Percentiles rank a stretch among this genome's conserved stretches.
These are phyloP conservation scores for Phalacrocorax pelagicus DNA, from an alignment of 2,113 vertebrate species.

Conservation along the genomic window DNA sequence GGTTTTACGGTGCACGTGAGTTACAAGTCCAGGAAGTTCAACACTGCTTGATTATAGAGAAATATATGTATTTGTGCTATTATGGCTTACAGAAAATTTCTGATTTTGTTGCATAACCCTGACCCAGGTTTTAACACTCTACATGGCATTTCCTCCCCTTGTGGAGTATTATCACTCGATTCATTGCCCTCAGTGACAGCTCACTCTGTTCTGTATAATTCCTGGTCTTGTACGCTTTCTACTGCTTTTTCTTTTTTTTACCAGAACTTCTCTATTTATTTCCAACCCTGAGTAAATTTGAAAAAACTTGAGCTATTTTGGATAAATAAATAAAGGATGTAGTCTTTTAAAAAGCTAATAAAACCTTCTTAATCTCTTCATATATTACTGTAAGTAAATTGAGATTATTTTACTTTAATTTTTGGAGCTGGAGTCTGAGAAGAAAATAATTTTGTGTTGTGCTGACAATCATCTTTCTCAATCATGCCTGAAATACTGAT, in stretches of 20 bases:
- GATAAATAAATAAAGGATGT: neutral
- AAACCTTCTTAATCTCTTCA: neutral
- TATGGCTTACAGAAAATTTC: neutral
- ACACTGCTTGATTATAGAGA: neutral
- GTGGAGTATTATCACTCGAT: neutral
- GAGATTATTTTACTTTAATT: slow-evolving; percentile 15
- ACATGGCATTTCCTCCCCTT: neutral
- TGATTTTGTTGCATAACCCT: slow-evolving; percentile 19
- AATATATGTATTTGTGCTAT: neutral
- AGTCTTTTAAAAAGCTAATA: neutral
- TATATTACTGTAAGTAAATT: neutral
- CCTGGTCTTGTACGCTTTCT: neutral
- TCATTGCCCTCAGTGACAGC: neutral
- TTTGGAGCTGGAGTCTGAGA: neutral
- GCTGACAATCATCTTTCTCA: neutral
- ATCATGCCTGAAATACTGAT: slow-evolving; percentile 14
- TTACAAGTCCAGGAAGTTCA: neutral
- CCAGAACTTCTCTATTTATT: neutral
- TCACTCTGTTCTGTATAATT: slow-evolving; percentile 13
- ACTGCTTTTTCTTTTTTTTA: slow-evolving; percentile 1
- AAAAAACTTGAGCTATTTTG: neutral
- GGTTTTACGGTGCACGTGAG: neutral
- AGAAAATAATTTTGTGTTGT: neutral
- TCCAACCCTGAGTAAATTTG: neutral
- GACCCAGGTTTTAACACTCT: slow-evolving; percentile 19